phyloP scores from a whole-genome alignment of 37 sponge, comb jelly and placozoan species.

The Beroe forskalii region DNA sequence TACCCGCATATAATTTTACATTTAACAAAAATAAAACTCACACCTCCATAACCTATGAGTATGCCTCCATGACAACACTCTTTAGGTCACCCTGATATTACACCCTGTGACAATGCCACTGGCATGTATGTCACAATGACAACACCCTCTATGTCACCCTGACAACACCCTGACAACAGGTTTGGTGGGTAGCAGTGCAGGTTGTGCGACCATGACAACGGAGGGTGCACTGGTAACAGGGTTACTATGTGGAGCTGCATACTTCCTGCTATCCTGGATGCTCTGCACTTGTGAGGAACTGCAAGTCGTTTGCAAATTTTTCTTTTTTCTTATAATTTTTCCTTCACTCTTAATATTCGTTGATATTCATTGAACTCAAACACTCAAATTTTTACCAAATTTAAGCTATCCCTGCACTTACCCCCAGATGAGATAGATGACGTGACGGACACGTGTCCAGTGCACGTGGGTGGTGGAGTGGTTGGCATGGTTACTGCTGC shows the following conservation, averaged over 20 bases:
- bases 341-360: no score
- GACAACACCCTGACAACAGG: no score
- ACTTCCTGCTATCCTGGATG: slow-evolving; percentile 21
- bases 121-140: background rate
- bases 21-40: no score
- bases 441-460: slow-evolving; percentile 13
- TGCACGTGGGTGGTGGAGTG: slow-evolving; percentile 44
- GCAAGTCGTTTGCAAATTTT: no score
- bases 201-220: slow-evolving; percentile 64
- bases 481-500: slow-evolving; percentile 38
- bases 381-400: no score
- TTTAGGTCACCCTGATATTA: no score
- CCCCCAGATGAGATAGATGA: slow-evolving; percentile 28
- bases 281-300: slow-evolving; percentile 20
- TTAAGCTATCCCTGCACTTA: no score
- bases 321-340: no score
- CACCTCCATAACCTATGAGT: no score
- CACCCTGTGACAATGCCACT: background rate
- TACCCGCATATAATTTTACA: no score
- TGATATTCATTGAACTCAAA: no score
- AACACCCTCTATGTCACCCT: no score
- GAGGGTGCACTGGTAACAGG: slow-evolving; percentile 59
- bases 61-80: background rate
- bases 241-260: background rate
- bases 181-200: slow-evolving; percentile 54